These are phyloP conservation scores for Eilema griseolum DNA, from an alignment of 2,888 invertebrate genomes.

Conservation along the genomic window DNA sequence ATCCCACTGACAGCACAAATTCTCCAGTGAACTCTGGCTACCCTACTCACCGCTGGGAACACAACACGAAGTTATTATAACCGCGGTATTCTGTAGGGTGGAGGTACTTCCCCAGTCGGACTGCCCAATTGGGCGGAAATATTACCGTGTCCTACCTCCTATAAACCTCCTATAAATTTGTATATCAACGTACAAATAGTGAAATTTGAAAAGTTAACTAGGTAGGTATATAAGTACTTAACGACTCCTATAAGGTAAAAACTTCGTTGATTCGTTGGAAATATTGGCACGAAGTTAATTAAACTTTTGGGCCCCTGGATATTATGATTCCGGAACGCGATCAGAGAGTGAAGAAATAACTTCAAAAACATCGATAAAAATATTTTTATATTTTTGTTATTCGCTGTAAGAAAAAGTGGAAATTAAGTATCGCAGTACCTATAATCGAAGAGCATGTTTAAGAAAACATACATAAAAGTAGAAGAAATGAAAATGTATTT, in stretches of 20 bases:
- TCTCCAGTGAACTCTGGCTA: no score
- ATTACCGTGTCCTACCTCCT: no score
- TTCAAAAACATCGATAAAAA: neutral
- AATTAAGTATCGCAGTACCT: neutral
- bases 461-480: neutral
- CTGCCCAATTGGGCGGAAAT: no score
- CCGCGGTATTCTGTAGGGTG: no score
- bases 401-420: neutral
- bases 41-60: no score
- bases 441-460: neutral
- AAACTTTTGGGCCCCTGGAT: conserved; percentile 1
- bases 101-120: no score
- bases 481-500: no score
- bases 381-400: neutral
- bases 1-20: no score
- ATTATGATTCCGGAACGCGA: neutral
- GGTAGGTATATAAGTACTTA: neutral
- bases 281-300: neutral
- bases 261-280: neutral
- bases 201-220: neutral
- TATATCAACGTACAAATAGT: neutral
- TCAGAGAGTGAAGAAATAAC: neutral
- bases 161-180: no score
- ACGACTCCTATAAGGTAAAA: neutral
- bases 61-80: no score